Evolutionary conservation across 2,888 invertebrate genomes (phyloP).

Genomic region (Lapara coniferarum): DNA sequence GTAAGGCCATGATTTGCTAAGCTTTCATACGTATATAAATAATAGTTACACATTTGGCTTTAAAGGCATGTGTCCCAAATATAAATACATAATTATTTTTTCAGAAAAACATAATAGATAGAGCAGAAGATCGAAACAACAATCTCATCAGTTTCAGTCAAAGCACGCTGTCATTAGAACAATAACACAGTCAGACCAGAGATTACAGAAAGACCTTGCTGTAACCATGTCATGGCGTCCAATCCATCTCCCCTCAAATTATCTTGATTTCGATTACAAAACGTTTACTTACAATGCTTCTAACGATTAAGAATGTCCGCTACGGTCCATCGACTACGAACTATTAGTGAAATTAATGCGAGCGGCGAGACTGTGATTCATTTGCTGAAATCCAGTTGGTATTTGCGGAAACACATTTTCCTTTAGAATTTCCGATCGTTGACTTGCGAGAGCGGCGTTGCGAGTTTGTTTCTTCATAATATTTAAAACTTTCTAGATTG

Average conservation of each 20-base stretch:
- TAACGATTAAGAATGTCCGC: constrained; percentile 43
- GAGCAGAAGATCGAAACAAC: no score
- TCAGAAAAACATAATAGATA: no score
- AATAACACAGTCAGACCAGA: background rate
- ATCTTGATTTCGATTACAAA: constrained; percentile 10
- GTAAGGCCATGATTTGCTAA: no score
- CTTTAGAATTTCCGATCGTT: constrained; percentile 41
- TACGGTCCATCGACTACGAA: constrained; percentile 49
- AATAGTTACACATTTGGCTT: no score
- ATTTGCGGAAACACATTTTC: constrained; percentile 11
- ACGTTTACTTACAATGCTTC: constrained; percentile 28
- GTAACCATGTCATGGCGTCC: background rate
- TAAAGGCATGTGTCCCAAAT: no score
- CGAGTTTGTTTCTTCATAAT: background rate
- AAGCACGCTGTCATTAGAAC: background rate
- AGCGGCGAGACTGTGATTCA: constrained; percentile 7
- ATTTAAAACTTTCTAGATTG: background rate
- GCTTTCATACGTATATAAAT: no score
- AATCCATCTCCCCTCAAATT: background rate
- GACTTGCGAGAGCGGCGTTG: background rate
- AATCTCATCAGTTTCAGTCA: background rate
- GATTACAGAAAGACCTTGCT: background rate
- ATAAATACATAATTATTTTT: no score
- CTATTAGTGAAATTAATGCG: constrained; percentile 55
- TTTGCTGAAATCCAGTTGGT: constrained; percentile 10